A percentile compares a stretch with the other conserved stretches of the same genome.
Conservation (phyloP, 2,888 invertebrate genomes). For the Anaspis maculata region DNA sequence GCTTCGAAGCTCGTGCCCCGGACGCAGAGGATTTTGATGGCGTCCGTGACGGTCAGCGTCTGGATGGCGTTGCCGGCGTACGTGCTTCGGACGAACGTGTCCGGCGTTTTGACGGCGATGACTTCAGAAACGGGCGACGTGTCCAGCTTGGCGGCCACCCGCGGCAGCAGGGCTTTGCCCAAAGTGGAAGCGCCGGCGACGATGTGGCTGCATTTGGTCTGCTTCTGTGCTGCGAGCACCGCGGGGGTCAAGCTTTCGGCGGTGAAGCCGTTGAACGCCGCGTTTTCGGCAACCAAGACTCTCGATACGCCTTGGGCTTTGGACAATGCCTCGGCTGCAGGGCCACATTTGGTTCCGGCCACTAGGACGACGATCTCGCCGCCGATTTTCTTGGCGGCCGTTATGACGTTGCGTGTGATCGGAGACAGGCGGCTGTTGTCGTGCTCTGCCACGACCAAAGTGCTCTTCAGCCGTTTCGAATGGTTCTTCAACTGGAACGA, state of each 20-base stretch:
- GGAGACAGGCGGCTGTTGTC: slow-evolving; percentile 79
- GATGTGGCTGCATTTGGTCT: slow-evolving; percentile 93
- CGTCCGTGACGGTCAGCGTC: slow-evolving; percentile 80
- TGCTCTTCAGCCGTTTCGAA: slow-evolving; percentile 71
- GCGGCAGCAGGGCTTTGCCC: slow-evolving; percentile 80
- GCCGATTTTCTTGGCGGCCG: slow-evolving; percentile 89
- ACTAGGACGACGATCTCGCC: slow-evolving; percentile 87
- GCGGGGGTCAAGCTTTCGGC: slow-evolving; percentile 84
- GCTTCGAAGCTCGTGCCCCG: slow-evolving; percentile 89
- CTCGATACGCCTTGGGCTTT: slow-evolving; percentile 81
- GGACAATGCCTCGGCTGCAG: slow-evolving; percentile 72
- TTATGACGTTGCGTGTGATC: slow-evolving; percentile 83
- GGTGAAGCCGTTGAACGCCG: slow-evolving; percentile 82
- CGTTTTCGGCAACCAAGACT: slow-evolving; percentile 85
- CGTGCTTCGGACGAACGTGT: slow-evolving; percentile 91
- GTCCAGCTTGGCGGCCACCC: slow-evolving; percentile 93
- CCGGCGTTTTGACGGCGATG: slow-evolving; percentile 80
- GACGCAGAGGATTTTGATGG: slow-evolving; percentile 81
- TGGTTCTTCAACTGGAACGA: slow-evolving; percentile 16
- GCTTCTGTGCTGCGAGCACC: slow-evolving; percentile 81
- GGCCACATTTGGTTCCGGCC: slow-evolving; percentile 81
- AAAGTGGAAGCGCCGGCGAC: slow-evolving; percentile 90
- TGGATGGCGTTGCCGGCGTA: slow-evolving; percentile 96
- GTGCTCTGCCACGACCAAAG: slow-evolving; percentile 93
- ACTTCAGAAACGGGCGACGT: slow-evolving; percentile 95